Conservation (phyloP, 2,113 vertebrate genomes). For the Campylomormyrus tamandua region DNA sequence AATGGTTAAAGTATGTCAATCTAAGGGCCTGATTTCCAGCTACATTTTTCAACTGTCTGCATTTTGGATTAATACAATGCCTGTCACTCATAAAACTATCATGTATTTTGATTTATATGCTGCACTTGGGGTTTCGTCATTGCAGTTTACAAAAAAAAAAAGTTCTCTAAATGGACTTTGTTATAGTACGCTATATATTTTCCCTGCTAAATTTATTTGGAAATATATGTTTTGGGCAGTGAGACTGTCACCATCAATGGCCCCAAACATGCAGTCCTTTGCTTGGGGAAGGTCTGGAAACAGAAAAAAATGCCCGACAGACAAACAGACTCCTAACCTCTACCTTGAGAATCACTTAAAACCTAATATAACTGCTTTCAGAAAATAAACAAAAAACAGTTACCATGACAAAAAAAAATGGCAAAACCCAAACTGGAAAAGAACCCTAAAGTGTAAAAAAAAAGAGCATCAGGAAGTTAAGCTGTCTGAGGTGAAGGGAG, state of each 20-base stretch:
- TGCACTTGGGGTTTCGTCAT: background rate
- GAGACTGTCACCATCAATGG: background rate
- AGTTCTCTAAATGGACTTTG: background rate
- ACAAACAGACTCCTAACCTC: slow-evolving; percentile 22
- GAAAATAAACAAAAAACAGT: slow-evolving; percentile 48
- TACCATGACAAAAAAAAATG: slow-evolving; percentile 54
- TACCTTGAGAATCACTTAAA: slow-evolving; percentile 57
- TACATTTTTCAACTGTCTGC: background rate
- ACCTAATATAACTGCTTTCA: slow-evolving; percentile 20
- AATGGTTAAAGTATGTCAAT: background rate
- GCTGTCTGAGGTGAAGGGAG: background rate
- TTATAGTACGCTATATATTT: background rate
- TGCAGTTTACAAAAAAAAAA: background rate
- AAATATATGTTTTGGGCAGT: slow-evolving; percentile 4
- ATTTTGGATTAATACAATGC: background rate
- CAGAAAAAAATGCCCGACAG: background rate
- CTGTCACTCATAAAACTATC: slow-evolving; percentile 7
- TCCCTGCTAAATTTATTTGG: slow-evolving; percentile 13
- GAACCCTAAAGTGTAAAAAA: slow-evolving; percentile 45
- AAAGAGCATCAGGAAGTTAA: slow-evolving; percentile 8
- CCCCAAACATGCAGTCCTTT: background rate
- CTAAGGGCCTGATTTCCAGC: background rate
- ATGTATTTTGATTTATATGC: background rate
- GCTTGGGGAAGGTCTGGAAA: background rate
- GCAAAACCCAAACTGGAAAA: slow-evolving; percentile 32